phyloP scores from a whole-genome alignment of 2,888 invertebrate genomes.

The Acrocyrtus sp. region DNA sequence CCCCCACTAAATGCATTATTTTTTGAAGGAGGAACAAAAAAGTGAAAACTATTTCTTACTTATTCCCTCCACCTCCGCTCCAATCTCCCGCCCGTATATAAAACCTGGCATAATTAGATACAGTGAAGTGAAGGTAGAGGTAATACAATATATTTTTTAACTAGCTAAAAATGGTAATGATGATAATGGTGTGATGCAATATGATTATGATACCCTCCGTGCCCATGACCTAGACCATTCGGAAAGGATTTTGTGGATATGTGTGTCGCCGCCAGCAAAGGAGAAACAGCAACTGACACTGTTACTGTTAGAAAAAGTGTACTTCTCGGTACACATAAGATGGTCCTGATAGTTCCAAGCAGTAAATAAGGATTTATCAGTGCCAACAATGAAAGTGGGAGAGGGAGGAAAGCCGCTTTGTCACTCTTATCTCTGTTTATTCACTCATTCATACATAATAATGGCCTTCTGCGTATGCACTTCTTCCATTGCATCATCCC shows the following conservation, averaged over 20 bases:
- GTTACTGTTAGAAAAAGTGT: not conserved
- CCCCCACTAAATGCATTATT: no score
- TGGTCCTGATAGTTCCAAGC: not conserved
- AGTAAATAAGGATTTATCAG: conserved; percentile 43
- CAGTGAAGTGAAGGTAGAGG: no score
- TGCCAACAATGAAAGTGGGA: not conserved
- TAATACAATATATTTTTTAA: no score
- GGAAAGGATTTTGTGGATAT: no score
- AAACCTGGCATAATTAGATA: no score
- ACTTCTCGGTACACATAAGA: not conserved
- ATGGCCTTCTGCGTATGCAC: no score
- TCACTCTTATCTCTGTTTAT: conserved; percentile 39
- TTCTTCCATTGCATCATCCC: no score
- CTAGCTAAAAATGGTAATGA: not conserved
- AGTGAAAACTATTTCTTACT: conserved; percentile 2
- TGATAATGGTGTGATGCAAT: conserved; percentile 11
- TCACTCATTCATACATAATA: no score
- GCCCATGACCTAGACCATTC: conserved; percentile 49
- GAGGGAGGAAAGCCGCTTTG: conserved; percentile 42
- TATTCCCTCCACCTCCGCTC: not conserved
- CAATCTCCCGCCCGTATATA: no score
- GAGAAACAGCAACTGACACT: no score
- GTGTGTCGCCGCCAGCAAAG: no score
- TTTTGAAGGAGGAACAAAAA: no score
- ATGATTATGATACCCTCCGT: conserved; percentile 6